These are phyloP conservation scores for Phoxinus dragarum DNA, from an alignment of 2,797 vertebrate species.

Conservation along the genomic window DNA sequence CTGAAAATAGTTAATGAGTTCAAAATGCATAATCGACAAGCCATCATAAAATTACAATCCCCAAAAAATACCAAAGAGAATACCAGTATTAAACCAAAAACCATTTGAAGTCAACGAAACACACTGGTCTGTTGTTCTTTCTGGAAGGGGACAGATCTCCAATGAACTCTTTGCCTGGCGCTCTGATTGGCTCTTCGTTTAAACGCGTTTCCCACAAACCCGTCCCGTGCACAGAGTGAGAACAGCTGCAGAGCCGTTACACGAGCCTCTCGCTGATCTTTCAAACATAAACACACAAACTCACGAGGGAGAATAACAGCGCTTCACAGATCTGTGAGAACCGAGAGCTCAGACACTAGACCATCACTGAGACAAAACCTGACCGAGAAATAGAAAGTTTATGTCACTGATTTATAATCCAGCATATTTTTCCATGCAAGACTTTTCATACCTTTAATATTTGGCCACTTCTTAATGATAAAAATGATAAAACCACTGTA, in stretches of 20 bases:
- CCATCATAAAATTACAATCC: not conserved
- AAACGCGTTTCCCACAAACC: slow-evolving; percentile 20
- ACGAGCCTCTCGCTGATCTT: not conserved
- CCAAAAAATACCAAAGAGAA: not conserved
- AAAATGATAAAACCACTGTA: too few relatives aligned
- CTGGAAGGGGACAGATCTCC: slow-evolving; percentile 57
- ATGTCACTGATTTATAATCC: too few relatives aligned
- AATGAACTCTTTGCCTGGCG: slow-evolving; percentile 76
- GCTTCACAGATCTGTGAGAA: not conserved
- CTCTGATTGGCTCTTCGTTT: slow-evolving; percentile 61
- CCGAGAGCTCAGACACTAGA: not conserved
- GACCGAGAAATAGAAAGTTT: not conserved
- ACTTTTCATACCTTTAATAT: too few relatives aligned
- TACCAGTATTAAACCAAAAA: not conserved
- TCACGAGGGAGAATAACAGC: not conserved
- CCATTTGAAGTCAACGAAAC: not conserved
- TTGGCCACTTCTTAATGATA: too few relatives aligned
- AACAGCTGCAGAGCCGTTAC: slow-evolving; percentile 31
- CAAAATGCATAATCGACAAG: not conserved
- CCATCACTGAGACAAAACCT: not conserved
- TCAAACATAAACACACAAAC: slow-evolving; percentile 28
- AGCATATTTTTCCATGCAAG: too few relatives aligned
- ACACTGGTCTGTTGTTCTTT: slow-evolving; percentile 50
- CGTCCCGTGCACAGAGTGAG: not conserved
- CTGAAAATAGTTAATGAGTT: not conserved